Conservation (phyloP, 1,140 invertebrate genomes). For the Ladona fulva region DNA sequence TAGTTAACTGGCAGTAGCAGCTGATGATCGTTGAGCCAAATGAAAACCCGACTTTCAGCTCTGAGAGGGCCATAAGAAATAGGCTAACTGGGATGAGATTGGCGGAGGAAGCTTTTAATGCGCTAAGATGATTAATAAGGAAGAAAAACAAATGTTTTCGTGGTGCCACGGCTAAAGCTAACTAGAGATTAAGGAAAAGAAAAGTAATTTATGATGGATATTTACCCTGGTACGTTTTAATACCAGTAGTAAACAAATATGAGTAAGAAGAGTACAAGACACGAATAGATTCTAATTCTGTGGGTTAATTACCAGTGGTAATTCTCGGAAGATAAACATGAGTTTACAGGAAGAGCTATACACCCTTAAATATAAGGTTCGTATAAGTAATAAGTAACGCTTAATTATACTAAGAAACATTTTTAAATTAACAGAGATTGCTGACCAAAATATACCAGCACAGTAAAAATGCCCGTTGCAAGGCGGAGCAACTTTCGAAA, state of each 20-base stretch:
- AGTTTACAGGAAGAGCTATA: no score
- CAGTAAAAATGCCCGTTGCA: no score
- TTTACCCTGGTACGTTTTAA: background rate
- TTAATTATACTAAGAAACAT: no score
- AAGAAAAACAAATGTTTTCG: background rate
- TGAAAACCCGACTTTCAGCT: background rate
- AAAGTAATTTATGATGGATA: background rate
- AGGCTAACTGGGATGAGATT: background rate
- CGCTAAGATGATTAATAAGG: background rate
- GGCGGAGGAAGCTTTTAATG: constrained; percentile 5
- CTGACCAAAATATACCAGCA: no score
- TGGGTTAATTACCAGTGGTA: no score
- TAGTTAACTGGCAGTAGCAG: background rate
- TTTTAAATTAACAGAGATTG: no score
- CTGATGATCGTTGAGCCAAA: background rate
- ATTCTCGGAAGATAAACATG: no score
- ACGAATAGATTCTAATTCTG: no score
- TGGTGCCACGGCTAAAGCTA: background rate
- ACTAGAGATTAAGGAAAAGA: background rate
- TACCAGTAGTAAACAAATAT: background rate
- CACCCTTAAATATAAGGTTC: no score
- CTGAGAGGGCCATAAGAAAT: background rate
- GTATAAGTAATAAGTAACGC: no score
- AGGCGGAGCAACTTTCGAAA: no score
- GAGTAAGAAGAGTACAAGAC: background rate